A percentile compares a stretch with the other conserved stretches of the same genome.
These are phyloP conservation scores for Vulpes vulpes DNA, from an alignment of 2,113 vertebrate species.

Conservation along the genomic window DNA sequence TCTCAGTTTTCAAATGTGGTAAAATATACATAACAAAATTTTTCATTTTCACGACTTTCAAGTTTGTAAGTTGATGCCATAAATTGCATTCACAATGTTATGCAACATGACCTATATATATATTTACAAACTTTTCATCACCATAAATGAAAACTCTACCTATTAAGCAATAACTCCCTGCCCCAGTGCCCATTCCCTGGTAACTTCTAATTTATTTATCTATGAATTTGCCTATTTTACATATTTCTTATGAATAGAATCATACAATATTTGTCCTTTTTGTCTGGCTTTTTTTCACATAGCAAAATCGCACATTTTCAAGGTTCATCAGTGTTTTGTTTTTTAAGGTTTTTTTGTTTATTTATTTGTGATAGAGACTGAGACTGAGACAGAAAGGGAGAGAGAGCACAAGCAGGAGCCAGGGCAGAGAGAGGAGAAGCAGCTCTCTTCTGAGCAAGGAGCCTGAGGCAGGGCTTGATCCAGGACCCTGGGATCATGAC, in stretches of 20 bases:
- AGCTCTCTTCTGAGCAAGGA: too few relatives aligned
- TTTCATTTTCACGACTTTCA: background rate
- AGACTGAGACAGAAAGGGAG: too few relatives aligned
- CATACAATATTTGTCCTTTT: background rate
- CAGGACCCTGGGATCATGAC: background rate
- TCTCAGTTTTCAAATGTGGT: background rate
- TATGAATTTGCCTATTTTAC: background rate
- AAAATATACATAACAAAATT: background rate
- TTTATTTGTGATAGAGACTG: too few relatives aligned
- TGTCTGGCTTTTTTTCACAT: background rate
- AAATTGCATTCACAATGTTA: background rate
- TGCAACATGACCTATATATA: background rate
- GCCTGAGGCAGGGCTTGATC: background rate
- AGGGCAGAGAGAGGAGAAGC: too few relatives aligned
- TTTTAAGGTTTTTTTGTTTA: too few relatives aligned
- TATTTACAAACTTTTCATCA: background rate
- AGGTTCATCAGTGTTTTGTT: background rate
- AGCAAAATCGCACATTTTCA: background rate
- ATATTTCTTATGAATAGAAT: background rate
- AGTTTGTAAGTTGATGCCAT: background rate
- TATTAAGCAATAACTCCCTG: background rate
- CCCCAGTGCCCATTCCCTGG: accelerated
- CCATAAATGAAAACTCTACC: background rate
- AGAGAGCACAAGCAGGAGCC: too few relatives aligned
- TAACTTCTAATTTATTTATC: background rate